These are phyloP conservation scores for Octopus bimaculoides DNA, from an alignment of 1,140 invertebrate species.

Conservation along the genomic window DNA sequence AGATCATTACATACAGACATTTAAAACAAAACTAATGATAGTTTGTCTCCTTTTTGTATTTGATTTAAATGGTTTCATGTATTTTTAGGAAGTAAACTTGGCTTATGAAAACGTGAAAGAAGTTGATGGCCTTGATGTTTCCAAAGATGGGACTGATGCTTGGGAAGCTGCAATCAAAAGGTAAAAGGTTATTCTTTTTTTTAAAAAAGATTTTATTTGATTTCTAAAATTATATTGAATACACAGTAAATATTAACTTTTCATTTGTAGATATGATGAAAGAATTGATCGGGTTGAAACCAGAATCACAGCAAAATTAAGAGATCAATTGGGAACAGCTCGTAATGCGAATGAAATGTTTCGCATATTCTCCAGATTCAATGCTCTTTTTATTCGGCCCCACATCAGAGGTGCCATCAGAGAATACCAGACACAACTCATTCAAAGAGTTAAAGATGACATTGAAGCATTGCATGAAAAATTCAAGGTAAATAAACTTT, in stretches of 20 bases:
- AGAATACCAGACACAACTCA: slow-evolving; percentile 98
- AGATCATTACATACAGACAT: no score
- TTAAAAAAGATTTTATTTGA: neutral
- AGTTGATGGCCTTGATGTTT: slow-evolving; percentile 96
- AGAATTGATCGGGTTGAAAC: slow-evolving; percentile 96
- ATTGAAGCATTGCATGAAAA: slow-evolving; percentile 97
- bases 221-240: neutral
- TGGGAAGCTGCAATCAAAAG: slow-evolving; percentile 95
- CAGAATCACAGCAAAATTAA: slow-evolving; percentile 90
- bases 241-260: neutral
- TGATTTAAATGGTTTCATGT: neutral
- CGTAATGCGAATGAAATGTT: slow-evolving; percentile 99
- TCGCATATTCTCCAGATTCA: slow-evolving; percentile 95
- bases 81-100: slow-evolving; percentile 78
- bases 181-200: slow-evolving; percentile 28
- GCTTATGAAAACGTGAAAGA: slow-evolving; percentile 99
- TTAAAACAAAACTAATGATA: no score
- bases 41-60: no score
- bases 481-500: slow-evolving; percentile 74
- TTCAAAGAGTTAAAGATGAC: slow-evolving; percentile 98
- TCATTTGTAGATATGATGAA: slow-evolving; percentile 77
- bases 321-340: slow-evolving; percentile 95
- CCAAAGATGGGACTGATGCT: slow-evolving; percentile 91
- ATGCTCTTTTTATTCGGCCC: slow-evolving; percentile 96
- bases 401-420: slow-evolving; percentile 97